A percentile compares a stretch with the other conserved stretches of the same genome.
Conservation (phyloP, 2,797 vertebrate species). For the Denticeps clupeoides region DNA sequence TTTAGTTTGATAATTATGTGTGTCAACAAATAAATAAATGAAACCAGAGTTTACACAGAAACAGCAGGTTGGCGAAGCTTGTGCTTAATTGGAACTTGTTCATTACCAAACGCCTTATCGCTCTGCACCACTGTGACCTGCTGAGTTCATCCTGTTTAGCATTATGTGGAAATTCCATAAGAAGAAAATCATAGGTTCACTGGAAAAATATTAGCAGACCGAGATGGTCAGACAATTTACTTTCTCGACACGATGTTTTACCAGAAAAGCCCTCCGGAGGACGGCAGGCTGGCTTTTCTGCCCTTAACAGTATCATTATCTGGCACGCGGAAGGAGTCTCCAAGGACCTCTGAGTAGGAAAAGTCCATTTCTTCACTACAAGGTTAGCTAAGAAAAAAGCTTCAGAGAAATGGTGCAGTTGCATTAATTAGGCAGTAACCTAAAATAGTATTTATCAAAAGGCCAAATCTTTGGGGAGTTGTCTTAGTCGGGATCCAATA, state of each 20-base stretch:
- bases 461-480: conserved; percentile 53
- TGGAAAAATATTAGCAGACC: conserved; percentile 36
- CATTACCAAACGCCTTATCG: not conserved
- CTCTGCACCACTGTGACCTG: not conserved
- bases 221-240: conserved; percentile 30
- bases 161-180: not conserved
- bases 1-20: no score
- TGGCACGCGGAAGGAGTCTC: conserved; percentile 51
- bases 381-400: conserved; percentile 58
- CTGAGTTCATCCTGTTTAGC: not conserved
- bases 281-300: conserved; percentile 28
- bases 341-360: conserved; percentile 61
- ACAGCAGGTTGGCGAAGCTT: no score
- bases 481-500: conserved; percentile 44
- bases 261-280: conserved; percentile 35
- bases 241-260: conserved; percentile 43
- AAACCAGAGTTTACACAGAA: no score
- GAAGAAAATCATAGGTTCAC: conserved; percentile 22
- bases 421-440: conserved; percentile 60
- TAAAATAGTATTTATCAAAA: conserved; percentile 64
- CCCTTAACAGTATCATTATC: conserved; percentile 41
- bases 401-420: conserved; percentile 49
- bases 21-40: no score
- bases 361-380: conserved; percentile 47
- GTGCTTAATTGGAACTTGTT: no score